phyloP scores from a whole-genome alignment of 2,797 vertebrate species.

The Pipistrellus kuhlii region DNA sequence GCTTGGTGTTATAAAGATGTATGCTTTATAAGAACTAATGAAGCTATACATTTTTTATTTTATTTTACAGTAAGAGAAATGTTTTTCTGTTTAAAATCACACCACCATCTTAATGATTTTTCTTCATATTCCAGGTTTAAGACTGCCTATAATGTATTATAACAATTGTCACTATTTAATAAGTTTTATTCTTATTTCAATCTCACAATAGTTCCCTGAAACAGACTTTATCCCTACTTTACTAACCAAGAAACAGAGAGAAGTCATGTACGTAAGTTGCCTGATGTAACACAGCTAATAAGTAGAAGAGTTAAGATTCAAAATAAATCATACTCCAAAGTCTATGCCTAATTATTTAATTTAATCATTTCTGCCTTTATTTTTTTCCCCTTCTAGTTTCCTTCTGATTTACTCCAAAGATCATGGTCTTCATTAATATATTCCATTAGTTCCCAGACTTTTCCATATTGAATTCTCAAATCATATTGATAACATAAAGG shows the following conservation, averaged over 20 bases:
- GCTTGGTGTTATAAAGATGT: neutral
- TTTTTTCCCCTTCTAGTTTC: neutral
- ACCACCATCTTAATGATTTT: neutral
- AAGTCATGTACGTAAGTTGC: neutral
- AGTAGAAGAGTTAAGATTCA: neutral
- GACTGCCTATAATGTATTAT: neutral
- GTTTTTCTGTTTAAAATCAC: conserved; percentile 23
- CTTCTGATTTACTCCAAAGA: neutral
- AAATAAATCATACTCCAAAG: neutral
- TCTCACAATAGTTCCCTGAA: neutral
- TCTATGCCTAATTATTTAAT: neutral
- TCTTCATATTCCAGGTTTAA: neutral
- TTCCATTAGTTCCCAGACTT: conserved; percentile 5
- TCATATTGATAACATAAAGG: neutral
- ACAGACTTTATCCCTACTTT: neutral
- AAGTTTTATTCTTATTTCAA: neutral
- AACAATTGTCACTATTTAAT: neutral
- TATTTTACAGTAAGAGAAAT: conserved; percentile 17
- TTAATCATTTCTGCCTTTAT: neutral
- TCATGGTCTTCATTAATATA: neutral
- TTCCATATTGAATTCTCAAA: neutral
- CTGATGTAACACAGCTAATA: neutral
- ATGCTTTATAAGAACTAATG: neutral
- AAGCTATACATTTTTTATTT: conserved; percentile 25
- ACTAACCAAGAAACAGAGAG: neutral